Percentiles rank a stretch among this genome's conserved stretches.
Conservation (phyloP, 2,888 invertebrate genomes). For the Auanema sp. region DNA sequence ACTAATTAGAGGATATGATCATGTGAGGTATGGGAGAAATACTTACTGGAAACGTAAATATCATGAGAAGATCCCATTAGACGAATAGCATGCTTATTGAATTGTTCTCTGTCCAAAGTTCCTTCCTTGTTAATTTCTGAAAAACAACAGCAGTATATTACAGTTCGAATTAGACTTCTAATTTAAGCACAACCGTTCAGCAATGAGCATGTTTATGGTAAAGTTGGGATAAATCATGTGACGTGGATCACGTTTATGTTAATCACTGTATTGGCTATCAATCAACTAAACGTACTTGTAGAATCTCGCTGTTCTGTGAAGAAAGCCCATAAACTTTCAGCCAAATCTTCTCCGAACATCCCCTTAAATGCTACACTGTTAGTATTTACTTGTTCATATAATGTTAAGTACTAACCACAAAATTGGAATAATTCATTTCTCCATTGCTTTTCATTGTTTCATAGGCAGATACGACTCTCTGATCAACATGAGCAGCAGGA, state of each 20-base stretch:
- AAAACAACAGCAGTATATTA: too few species aligned
- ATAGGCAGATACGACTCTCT: too few species aligned
- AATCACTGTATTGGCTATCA: too few species aligned
- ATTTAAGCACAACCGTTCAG: neutral
- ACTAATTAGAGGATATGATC: constrained; percentile 15
- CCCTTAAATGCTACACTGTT: constrained; percentile 14
- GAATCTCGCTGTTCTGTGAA: constrained; percentile 15
- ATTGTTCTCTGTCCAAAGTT: neutral
- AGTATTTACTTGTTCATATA: too few species aligned
- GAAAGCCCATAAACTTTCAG: constrained; percentile 32
- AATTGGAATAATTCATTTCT: too few species aligned
- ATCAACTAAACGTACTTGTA: neutral
- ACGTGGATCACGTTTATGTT: constrained; percentile 15
- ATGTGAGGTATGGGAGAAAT: too few species aligned
- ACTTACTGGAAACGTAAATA: constrained; percentile 14
- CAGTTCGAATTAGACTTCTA: too few species aligned
- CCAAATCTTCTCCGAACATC: constrained; percentile 29
- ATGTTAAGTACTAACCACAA: too few species aligned
- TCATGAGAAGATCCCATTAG: constrained; percentile 8
- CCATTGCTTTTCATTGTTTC: too few species aligned
- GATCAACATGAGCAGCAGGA: too few species aligned
- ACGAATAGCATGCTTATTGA: constrained; percentile 6
- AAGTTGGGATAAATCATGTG: constrained; percentile 22
- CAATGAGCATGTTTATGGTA: constrained; percentile 16
- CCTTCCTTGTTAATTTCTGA: neutral